Conservation (phyloP, 2,113 vertebrate genomes). For the Etheostoma spectabile region DNA sequence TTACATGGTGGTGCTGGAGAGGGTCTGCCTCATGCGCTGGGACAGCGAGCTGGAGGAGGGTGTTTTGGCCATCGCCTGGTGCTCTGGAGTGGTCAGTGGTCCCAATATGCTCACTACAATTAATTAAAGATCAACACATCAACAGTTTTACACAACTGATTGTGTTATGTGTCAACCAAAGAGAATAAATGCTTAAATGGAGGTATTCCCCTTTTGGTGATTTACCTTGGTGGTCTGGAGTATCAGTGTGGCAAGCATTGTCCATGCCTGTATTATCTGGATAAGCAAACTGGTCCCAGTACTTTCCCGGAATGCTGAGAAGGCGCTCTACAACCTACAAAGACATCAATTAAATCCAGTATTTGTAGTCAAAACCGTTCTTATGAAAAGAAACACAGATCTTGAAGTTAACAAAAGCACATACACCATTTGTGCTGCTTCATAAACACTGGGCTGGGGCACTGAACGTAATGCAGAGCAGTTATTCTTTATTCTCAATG, state of each 20-base stretch:
- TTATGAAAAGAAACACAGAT: background rate
- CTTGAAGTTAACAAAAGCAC: background rate
- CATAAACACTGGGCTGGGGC: background rate
- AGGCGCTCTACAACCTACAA: constrained; percentile 90
- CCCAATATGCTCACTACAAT: constrained; percentile 91
- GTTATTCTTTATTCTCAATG: background rate
- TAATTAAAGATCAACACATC: background rate
- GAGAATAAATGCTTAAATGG: background rate
- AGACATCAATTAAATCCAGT: constrained; percentile 4
- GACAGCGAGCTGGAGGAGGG: constrained; percentile 93
- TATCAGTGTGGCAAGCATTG: constrained; percentile 80
- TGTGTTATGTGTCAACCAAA: background rate
- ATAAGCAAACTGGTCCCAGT: constrained; percentile 90
- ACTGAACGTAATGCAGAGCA: background rate
- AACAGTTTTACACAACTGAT: background rate
- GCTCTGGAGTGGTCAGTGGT: constrained; percentile 93
- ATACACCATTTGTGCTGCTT: background rate
- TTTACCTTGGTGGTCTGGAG: constrained; percentile 89
- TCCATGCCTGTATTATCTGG: constrained; percentile 82
- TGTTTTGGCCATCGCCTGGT: constrained; percentile 89
- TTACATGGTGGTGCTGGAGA: constrained; percentile 91
- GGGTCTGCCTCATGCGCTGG: constrained; percentile 89
- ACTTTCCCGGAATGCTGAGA: constrained; percentile 87
- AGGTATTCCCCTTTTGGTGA: background rate
- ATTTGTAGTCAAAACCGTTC: background rate